Percentiles rank a stretch among this genome's conserved stretches.
phyloP scores from a whole-genome alignment of 2,113 vertebrate species.

The Prinia subflava region DNA sequence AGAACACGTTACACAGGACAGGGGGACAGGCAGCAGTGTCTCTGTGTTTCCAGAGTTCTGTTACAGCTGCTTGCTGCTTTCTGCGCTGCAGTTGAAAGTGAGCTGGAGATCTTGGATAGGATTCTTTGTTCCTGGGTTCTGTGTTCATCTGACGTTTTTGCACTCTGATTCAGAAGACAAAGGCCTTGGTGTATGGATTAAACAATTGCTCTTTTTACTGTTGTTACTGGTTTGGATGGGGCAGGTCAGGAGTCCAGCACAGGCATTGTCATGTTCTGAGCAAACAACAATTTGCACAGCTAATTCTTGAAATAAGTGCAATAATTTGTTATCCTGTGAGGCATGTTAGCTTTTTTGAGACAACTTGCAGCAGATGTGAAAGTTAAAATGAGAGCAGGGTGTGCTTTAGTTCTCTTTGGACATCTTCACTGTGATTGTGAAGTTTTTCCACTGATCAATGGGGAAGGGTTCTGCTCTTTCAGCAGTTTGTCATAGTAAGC shows the following conservation, averaged over 20 bases:
- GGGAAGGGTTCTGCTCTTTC: not conserved
- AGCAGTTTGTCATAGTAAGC: not conserved
- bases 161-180: conserved; percentile 53
- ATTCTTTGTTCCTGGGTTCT: conserved; percentile 44
- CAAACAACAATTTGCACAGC: not conserved
- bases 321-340: not conserved
- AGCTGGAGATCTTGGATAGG: conserved; percentile 17
- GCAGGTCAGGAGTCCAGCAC: not conserved
- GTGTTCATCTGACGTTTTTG: conserved; percentile 40
- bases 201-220: conserved; percentile 40
- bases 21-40: not conserved
- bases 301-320: not conserved
- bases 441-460: not conserved
- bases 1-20: not conserved
- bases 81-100: conserved; percentile 7
- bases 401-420: not conserved
- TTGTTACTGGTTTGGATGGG: not conserved
- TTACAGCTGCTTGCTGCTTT: not conserved
- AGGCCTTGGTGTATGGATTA: conserved; percentile 25
- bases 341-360: not conserved
- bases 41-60: not conserved
- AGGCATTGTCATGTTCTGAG: not conserved
- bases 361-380: not conserved
- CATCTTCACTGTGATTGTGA: not conserved
- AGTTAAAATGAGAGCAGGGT: not conserved